Conservation (phyloP, 2,888 invertebrate species). For the Pandemis corylana region DNA sequence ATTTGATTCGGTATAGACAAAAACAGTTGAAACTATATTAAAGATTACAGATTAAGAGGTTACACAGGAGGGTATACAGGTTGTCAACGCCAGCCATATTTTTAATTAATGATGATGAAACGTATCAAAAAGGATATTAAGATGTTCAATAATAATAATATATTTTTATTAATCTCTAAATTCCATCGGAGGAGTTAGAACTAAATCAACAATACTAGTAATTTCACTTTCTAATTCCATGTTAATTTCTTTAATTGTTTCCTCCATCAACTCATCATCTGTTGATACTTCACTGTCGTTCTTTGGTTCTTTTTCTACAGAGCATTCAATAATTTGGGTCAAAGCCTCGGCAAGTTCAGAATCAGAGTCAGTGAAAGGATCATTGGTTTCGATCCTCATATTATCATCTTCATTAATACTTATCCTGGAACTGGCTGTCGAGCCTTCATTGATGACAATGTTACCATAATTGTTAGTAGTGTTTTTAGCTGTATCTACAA, state of each 20-base stretch:
- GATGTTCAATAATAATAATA: background rate
- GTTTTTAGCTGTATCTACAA: background rate
- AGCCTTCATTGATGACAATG: background rate
- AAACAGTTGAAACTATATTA: too few relatives aligned
- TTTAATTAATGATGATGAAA: background rate
- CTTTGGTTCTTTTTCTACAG: background rate
- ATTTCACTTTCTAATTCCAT: slow-evolving; percentile 52
- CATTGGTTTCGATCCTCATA: slow-evolving; percentile 27
- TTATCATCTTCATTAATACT: slow-evolving; percentile 26
- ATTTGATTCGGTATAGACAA: too few relatives aligned
- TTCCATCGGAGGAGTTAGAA: slow-evolving; percentile 34
- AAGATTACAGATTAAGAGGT: too few relatives aligned
- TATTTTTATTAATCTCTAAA: slow-evolving; percentile 32
- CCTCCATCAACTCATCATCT: slow-evolving; percentile 65
- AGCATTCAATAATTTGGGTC: slow-evolving; percentile 71
- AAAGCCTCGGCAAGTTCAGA: slow-evolving; percentile 67
- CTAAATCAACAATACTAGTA: slow-evolving; percentile 7
- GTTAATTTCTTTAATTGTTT: slow-evolving; percentile 69
- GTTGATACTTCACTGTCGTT: slow-evolving; percentile 52
- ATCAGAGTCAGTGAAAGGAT: slow-evolving; percentile 40
- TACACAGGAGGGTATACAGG: too few relatives aligned
- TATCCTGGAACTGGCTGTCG: slow-evolving; percentile 42
- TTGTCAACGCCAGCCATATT: too few relatives aligned
- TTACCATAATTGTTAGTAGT: slow-evolving; percentile 16
- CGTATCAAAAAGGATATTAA: background rate